Conservation (phyloP, 2,797 vertebrate species). For the Acrossocheilus fasciatus region DNA sequence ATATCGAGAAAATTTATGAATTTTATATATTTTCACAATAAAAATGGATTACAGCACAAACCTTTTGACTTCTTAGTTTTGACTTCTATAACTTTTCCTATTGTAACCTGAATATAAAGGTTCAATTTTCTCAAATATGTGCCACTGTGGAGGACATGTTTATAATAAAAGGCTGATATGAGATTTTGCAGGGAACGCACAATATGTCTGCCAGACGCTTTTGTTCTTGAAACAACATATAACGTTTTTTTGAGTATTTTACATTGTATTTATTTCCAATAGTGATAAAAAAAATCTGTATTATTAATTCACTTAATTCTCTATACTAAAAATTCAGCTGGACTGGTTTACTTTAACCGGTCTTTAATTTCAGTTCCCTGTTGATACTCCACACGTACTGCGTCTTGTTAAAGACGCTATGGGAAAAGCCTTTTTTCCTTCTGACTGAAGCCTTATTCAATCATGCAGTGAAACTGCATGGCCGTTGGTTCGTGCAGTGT, state of each 20-base stretch:
- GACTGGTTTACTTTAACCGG: background rate
- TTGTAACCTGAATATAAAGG: background rate
- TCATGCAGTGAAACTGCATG: too few relatives aligned
- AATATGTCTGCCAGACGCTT: background rate
- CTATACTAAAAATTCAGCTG: background rate
- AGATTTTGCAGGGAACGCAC: background rate
- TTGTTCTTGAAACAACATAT: background rate
- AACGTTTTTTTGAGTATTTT: background rate
- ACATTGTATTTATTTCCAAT: background rate
- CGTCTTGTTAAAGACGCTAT: too few relatives aligned
- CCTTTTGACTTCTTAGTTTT: too few relatives aligned
- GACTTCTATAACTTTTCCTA: background rate
- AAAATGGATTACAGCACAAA: background rate
- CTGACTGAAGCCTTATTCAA: too few relatives aligned
- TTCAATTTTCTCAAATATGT: background rate
- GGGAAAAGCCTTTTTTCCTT: too few relatives aligned
- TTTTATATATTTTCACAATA: background rate
- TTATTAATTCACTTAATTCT: too few relatives aligned
- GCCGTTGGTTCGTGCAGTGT: too few relatives aligned
- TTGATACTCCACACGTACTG: too few relatives aligned
- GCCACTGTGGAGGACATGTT: background rate
- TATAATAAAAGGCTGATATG: background rate
- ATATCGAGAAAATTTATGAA: background rate
- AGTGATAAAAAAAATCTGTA: background rate
- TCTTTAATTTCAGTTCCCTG: background rate